phyloP scores from a whole-genome alignment of 2,113 vertebrate genomes.

The Ardeotis arabs region DNA sequence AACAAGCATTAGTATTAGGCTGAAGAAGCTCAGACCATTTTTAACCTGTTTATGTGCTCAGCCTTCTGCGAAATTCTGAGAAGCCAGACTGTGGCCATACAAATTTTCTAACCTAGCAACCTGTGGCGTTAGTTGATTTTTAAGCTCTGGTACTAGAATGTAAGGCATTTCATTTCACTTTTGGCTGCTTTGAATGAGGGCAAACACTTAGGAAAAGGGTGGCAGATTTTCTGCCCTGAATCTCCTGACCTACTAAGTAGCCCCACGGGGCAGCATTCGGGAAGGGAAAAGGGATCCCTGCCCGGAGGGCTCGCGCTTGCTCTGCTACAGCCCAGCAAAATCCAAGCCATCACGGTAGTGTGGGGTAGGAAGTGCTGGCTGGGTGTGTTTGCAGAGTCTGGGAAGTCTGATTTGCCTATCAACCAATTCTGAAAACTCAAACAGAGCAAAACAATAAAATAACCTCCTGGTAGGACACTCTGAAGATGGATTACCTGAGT shows the following conservation, averaged over 20 bases:
- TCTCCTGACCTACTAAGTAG: background rate
- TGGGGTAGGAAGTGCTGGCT: background rate
- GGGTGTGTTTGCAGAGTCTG: background rate
- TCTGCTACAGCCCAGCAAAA: background rate
- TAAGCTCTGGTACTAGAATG: background rate
- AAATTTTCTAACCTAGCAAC: background rate
- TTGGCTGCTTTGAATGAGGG: background rate
- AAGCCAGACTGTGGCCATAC: background rate
- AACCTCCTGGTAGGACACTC: background rate
- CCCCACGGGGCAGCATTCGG: accelerated
- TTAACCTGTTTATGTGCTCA: background rate
- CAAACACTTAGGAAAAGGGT: background rate
- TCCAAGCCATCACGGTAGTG: background rate
- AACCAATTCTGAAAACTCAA: background rate
- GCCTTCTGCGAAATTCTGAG: background rate
- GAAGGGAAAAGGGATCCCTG: background rate
- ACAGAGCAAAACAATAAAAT: background rate
- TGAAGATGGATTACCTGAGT: background rate
- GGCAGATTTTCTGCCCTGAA: background rate
- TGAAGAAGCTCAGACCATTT: background rate
- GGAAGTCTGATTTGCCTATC: background rate
- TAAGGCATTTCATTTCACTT: background rate
- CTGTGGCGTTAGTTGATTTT: background rate
- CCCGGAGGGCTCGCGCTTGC: background rate
- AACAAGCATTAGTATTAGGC: background rate